Evolutionary conservation across 1,140 invertebrate genomes (phyloP), one percentile per base, ranked within the genome.

Genomic region (Cotesia typhae): DNA sequence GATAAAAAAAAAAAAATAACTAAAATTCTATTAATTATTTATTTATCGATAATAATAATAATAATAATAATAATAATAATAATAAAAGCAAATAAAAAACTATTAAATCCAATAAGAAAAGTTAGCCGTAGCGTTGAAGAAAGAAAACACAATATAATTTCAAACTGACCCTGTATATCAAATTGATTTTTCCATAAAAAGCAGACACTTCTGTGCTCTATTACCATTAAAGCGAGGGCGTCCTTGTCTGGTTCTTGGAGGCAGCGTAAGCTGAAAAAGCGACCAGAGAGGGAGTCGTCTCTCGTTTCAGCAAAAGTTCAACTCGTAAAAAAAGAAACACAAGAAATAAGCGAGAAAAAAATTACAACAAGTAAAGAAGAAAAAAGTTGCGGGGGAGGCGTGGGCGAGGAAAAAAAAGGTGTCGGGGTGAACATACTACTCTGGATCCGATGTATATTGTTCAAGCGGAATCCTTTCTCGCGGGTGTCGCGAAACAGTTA

Each of bases 401-500:
- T 2, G 1, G 17, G 51, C 28, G 5, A 10, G 41, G 4, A 47
- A 10, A 10, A 10, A 47, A 3, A 10, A 10, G 41, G 28, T 28
- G 28, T 28, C 5, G 41, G 41, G 9, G 1, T 41, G 41, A 47
- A 47, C 10, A 10, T 47, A 47, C 28, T 47, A 47, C 5, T 5
- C 6, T 47, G 10, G 41, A 47, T 47, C 41, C 5, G 41, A 47
- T 66, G 28, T 52, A 67, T 67, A 67, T 67, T 53, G 38, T 53
- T 51, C 1, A 35, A 67, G 66, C 28, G 28, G 53, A 67, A 67
- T 67, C 66, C 66, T 67, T 67, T 67, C 66, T 52, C 51, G 51
- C 14, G 41, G 66, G 66, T 67, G 66, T 67, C 52, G 53, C 66
- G 66, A 53, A 55, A 67, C 47, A 51, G 66, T 20, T 35, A 53